A percentile compares a stretch with the other conserved stretches of the same genome.
phyloP scores from a whole-genome alignment of 2,797 vertebrate species.

The Botia almorhae region DNA sequence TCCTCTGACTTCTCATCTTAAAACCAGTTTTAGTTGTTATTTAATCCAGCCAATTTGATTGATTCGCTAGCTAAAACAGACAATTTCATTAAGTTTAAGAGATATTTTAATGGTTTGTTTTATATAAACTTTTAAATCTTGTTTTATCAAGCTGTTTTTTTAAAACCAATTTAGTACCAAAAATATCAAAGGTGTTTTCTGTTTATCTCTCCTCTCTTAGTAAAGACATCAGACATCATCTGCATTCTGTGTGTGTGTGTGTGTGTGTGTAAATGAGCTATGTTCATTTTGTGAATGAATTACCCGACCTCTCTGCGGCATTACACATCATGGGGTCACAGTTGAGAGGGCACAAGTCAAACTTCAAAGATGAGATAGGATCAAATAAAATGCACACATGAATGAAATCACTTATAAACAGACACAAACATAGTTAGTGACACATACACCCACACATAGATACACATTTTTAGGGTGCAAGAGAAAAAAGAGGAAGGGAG shows the following conservation, averaged over 20 bases:
- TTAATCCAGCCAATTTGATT: not conserved
- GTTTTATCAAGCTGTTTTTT: too few relatives aligned
- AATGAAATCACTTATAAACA: conserved; percentile 9
- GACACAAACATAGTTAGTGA: conserved; percentile 15
- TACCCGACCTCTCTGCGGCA: not conserved
- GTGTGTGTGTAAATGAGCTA: not conserved
- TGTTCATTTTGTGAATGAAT: conserved; percentile 34
- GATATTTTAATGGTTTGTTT: not conserved
- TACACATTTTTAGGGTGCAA: not conserved
- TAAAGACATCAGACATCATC: not conserved
- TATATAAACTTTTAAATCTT: not conserved
- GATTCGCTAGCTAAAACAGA: not conserved
- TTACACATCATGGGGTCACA: conserved; percentile 25
- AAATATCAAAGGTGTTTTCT: not conserved
- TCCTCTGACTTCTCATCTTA: not conserved
- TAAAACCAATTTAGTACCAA: too few relatives aligned
- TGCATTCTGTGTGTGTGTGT: not conserved
- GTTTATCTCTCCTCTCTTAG: not conserved
- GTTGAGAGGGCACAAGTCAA: conserved; percentile 39
- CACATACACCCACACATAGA: not conserved
- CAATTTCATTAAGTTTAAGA: not conserved
- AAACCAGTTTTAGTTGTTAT: not conserved
- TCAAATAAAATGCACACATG: conserved; percentile 34
- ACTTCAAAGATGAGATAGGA: conserved; percentile 38
- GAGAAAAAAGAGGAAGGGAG: not conserved